A percentile compares a stretch with the other conserved stretches of the same genome.
Evolutionary conservation across 1,140 invertebrate genomes (phyloP).

Genomic region (Drosophila ohnishii): DNA sequence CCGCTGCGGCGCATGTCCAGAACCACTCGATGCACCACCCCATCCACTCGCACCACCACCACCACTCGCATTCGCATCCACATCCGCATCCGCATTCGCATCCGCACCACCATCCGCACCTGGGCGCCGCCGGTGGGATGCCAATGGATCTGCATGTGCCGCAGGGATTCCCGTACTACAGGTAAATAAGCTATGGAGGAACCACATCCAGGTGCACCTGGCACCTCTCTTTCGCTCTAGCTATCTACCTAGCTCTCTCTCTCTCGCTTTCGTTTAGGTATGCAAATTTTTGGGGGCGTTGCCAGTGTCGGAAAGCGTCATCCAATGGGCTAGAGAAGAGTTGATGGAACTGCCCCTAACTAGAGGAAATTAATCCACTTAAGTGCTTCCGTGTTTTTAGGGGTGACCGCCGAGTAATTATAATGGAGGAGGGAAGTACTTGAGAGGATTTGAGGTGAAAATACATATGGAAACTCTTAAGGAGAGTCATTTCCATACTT

Average conservation of each 20-base stretch:
- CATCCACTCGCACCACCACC: slow-evolving; percentile 80
- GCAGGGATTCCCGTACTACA: slow-evolving; percentile 93
- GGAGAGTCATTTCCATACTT: not conserved
- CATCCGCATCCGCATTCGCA: slow-evolving; percentile 82
- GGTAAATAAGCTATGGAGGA: slow-evolving; percentile 84
- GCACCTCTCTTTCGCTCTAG: not conserved
- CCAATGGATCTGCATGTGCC: slow-evolving; percentile 94
- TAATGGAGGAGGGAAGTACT: not conserved
- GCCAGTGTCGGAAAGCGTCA: slow-evolving; percentile 43
- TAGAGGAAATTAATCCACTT: slow-evolving; percentile 17
- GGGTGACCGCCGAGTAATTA: not conserved
- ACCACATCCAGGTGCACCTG: slow-evolving; percentile 31
- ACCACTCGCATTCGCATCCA: slow-evolving; percentile 79
- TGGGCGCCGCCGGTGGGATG: slow-evolving; percentile 84
- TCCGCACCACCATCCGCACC: slow-evolving; percentile 69
- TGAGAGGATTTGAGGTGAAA: not conserved
- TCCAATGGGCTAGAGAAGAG: slow-evolving; percentile 27
- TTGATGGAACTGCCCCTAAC: slow-evolving; percentile 9
- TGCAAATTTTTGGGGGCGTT: slow-evolving; percentile 64
- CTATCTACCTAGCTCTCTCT: not conserved
- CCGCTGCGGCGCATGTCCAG: slow-evolving; percentile 82
- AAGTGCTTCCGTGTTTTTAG: slow-evolving; percentile 2
- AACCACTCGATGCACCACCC: slow-evolving; percentile 78
- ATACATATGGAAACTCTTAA: too few relatives aligned
- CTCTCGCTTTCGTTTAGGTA: slow-evolving; percentile 25